Evolutionary conservation across 2,888 invertebrate genomes (phyloP), one percentile per base, ranked within the genome.

Genomic region (Alloplasta piceator): DNA sequence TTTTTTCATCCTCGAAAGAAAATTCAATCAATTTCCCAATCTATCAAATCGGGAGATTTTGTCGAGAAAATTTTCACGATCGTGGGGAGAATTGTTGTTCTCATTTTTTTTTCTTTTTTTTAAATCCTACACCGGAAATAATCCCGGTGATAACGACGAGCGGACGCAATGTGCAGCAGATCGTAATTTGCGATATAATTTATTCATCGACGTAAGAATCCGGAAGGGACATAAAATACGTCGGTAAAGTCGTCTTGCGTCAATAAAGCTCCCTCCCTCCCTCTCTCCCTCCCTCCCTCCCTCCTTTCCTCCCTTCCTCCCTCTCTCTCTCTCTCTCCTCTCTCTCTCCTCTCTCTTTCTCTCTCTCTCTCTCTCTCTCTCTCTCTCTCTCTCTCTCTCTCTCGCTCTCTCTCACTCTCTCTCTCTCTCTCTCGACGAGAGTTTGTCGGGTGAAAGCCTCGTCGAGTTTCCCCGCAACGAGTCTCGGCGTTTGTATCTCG

Each of bases 171-270:
- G 16, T 50, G 46, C n/a, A 10, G 43, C 10, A 1, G 10, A 43
- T 43, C 50, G n/a, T 26, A 12, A 36, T 55, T 52, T 61, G 63
- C 43, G 41, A 75, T 55, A 58, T 61, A 55, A 80, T 76, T 71
- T 60, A 71, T 70, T 58, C 71, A n/a, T 67, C 46, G 52, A 70
- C 55, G 70, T 66, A 70, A 78, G 66, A 74, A 74, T 55, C 39
- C 81, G 81, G 81, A 81, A 81, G 74, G 60, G 56, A 36, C 16
- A 36, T 48, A 56, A 58, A 64, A 68, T 36, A 39, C 61, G 52
- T 26, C 39, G 55, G 26, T 43, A 41, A 43, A 50, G 12, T 56
- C 43, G 50, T 6, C 3, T 70, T 48, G 74, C 55, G 43, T 48
- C 12, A 67, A 75, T 26, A 26, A 74, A 78, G 81, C 81, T 81